These are phyloP conservation scores for Heterocephalus glaber DNA, from an alignment of 2,113 vertebrate species.

Conservation along the genomic window DNA sequence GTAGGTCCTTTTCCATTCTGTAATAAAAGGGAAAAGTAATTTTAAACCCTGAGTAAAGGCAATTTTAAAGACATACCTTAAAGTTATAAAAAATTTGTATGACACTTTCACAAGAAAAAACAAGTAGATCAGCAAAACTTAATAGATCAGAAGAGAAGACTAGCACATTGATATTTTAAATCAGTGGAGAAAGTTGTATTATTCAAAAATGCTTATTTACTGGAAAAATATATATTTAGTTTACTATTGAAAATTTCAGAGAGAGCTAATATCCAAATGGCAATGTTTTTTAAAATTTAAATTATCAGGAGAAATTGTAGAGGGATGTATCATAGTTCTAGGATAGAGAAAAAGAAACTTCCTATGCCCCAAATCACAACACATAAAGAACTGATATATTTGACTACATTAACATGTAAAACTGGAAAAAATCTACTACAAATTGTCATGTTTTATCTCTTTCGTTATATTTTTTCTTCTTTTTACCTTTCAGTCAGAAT, in stretches of 20 bases:
- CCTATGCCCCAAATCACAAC: background rate
- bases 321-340: background rate
- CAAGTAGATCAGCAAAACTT: background rate
- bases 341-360: background rate
- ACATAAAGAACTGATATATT: background rate
- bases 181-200: background rate
- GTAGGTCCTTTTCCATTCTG: background rate
- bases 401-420: background rate
- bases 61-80: background rate
- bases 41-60: background rate
- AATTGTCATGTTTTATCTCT: background rate
- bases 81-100: background rate
- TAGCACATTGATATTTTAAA: background rate
- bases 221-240: background rate
- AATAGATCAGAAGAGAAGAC: background rate
- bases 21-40: background rate
- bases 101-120: background rate
- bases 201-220: background rate
- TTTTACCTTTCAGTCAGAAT: background rate
- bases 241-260: background rate
- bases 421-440: background rate
- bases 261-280: background rate
- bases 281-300: background rate
- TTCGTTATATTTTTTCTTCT: background rate
- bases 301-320: background rate